Evolutionary conservation across 1,140 invertebrate species (phyloP).

Genomic region (Solenopsis invicta): DNA sequence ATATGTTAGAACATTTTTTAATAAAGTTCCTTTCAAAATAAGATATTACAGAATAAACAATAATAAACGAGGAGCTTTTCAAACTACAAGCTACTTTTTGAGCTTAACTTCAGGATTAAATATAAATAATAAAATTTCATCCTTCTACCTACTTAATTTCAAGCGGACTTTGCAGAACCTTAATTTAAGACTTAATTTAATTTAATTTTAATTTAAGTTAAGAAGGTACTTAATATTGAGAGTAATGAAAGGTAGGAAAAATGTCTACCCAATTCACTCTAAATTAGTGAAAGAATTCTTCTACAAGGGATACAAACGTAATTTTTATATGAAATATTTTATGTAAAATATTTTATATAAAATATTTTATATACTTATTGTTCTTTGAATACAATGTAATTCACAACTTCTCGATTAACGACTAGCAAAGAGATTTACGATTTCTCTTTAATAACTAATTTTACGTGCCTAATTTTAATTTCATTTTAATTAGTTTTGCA

Average conservation of each 20-base stretch:
- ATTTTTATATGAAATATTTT: background rate
- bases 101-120: background rate
- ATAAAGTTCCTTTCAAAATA: background rate
- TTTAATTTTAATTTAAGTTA: slow-evolving; percentile 43
- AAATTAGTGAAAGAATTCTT: slow-evolving; percentile 15
- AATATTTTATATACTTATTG: background rate
- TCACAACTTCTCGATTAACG: background rate
- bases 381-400: background rate
- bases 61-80: background rate
- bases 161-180: background rate
- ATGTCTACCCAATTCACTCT: slow-evolving; percentile 13
- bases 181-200: slow-evolving; percentile 41
- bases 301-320: background rate
- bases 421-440: background rate
- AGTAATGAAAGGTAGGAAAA: background rate
- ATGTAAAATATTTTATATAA: background rate
- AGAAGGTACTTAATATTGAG: slow-evolving; percentile 25
- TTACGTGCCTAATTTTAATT: background rate
- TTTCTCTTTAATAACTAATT: background rate
- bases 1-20: background rate
- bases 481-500: too few relatives aligned
- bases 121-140: slow-evolving; percentile 41
- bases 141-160: slow-evolving; percentile 3
- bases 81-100: background rate
- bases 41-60: background rate